Evolutionary conservation across 2,113 vertebrate genomes (phyloP).

Genomic region (Hymenochirus boettgeri): DNA sequence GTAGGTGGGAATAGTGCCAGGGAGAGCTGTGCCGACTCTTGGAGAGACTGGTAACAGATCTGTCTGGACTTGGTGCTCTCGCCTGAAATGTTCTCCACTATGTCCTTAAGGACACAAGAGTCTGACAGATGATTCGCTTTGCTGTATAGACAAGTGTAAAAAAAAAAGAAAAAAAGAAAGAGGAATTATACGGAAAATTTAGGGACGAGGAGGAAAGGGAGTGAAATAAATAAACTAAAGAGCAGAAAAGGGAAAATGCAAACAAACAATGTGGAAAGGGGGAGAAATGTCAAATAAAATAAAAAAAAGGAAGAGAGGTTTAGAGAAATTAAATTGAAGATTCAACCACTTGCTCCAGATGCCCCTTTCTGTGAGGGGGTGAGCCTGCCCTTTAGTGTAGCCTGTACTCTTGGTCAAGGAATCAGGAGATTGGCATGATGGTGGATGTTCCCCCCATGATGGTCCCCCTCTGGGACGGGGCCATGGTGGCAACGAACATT

Average conservation of each 20-base stretch:
- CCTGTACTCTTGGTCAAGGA: conserved; percentile 83
- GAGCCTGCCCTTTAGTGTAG: conserved; percentile 71
- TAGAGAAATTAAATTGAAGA: too few species aligned
- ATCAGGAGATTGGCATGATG: conserved; percentile 83
- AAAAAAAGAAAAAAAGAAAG: too few species aligned
- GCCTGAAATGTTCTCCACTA: conserved; percentile 88
- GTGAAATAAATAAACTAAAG: not conserved
- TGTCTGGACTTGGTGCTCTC: conserved; percentile 96
- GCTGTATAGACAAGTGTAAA: conserved; percentile 62
- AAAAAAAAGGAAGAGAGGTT: too few species aligned
- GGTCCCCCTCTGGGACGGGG: conserved; percentile 84
- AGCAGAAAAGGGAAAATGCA: fast-evolving
- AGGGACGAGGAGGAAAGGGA: too few species aligned
- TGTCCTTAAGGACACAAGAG: conserved; percentile 84
- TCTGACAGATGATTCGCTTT: conserved; percentile 87
- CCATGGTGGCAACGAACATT: conserved; percentile 92
- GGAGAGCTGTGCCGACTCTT: conserved; percentile 95
- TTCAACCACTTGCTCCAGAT: conserved; percentile 81
- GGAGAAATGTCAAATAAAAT: too few species aligned
- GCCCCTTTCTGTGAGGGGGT: conserved; percentile 70
- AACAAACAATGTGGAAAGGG: too few species aligned
- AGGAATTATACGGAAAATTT: too few species aligned
- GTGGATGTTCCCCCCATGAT: conserved; percentile 88
- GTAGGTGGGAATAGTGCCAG: conserved; percentile 91
- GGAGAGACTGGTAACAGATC: conserved; percentile 95